These are phyloP conservation scores for Calameuta idolon DNA, from an alignment of 2,888 invertebrate genomes.

Conservation along the genomic window DNA sequence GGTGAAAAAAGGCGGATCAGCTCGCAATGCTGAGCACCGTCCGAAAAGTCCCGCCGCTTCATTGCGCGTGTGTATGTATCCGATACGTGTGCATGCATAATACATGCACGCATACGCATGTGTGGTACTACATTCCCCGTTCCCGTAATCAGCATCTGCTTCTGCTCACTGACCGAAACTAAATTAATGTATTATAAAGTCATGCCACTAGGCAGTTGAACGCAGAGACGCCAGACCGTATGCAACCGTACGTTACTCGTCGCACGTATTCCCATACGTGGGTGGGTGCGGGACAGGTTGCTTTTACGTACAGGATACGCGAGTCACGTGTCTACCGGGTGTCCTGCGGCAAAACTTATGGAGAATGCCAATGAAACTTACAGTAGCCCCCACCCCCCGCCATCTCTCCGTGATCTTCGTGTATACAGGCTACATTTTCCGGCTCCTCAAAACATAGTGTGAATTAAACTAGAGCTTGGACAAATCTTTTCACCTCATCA, in stretches of 20 bases:
- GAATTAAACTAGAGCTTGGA: neutral
- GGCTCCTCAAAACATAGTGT: neutral
- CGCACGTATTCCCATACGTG: neutral
- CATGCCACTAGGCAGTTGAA: neutral
- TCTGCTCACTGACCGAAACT: neutral
- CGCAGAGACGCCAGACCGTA: neutral
- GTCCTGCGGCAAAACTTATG: neutral
- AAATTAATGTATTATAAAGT: neutral
- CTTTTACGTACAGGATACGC: neutral
- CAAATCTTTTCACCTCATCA: neutral
- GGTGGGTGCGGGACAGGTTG: neutral
- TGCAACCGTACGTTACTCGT: neutral
- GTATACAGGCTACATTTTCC: neutral
- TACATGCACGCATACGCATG: too few relatives aligned
- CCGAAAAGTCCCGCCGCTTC: neutral
- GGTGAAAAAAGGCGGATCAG: neutral
- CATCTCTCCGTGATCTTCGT: neutral
- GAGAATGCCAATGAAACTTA: neutral
- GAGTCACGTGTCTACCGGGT: neutral
- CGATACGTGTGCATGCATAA: too few relatives aligned
- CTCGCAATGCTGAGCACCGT: neutral
- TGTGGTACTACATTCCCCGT: too few relatives aligned
- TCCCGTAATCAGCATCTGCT: neutral
- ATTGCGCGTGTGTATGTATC: neutral
- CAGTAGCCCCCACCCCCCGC: neutral